Conservation (phyloP, 2,888 invertebrate species). For the Lasioglossum calceatum region DNA sequence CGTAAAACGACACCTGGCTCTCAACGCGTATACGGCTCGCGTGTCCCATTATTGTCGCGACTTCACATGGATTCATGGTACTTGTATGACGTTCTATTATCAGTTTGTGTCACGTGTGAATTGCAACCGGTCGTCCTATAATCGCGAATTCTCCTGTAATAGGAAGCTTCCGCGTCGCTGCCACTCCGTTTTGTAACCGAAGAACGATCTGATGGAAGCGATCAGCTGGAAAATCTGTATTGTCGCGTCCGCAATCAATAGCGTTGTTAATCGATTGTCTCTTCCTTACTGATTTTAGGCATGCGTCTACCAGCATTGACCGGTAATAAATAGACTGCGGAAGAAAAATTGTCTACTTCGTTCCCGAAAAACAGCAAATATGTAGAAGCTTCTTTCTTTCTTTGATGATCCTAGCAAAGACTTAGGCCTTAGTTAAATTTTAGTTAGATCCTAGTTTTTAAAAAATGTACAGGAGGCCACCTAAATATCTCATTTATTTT, state of each 20-base stretch:
- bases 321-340: not conserved
- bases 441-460: too few species aligned
- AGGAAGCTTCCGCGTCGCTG: constrained; percentile 16
- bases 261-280: not conserved
- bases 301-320: not conserved
- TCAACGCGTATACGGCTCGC: not conserved
- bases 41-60: constrained; percentile 39
- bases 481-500: too few species aligned
- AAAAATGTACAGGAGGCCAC: too few species aligned
- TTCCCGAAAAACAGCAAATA: not conserved
- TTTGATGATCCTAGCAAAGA: not conserved
- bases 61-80: constrained; percentile 34
- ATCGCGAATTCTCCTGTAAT: constrained; percentile 44
- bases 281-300: not conserved
- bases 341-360: not conserved
- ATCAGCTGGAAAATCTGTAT: constrained; percentile 27
- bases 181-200: constrained; percentile 35
- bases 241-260: not conserved
- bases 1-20: constrained; percentile 39
- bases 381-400: not conserved
- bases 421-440: too few species aligned
- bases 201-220: constrained; percentile 33
- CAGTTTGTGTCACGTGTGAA: constrained; percentile 50
- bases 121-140: constrained; percentile 36
- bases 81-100: constrained; percentile 46